Conservation (phyloP, 2,888 invertebrate species). For the Seira sanloemensis region DNA sequence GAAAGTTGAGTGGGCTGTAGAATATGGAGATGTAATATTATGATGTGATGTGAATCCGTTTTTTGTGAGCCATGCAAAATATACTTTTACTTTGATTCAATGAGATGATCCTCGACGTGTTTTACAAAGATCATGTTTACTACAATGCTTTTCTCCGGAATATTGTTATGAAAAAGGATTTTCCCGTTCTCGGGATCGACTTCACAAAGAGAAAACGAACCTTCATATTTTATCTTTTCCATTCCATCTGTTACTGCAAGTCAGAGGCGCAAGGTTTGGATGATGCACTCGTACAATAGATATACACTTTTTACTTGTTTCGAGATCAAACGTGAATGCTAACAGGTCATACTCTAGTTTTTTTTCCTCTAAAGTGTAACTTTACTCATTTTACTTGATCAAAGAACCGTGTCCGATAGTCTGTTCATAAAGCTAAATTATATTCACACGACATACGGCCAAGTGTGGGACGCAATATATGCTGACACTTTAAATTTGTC, state of each 20-base stretch:
- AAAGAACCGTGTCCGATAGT: too few species aligned
- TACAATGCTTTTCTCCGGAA: too few species aligned
- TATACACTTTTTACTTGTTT: background rate
- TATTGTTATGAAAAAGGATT: too few species aligned
- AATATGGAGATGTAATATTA: background rate
- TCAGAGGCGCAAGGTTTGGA: background rate
- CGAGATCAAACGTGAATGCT: background rate
- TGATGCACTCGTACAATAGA: background rate
- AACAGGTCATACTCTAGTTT: constrained; percentile 17
- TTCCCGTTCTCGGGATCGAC: too few species aligned
- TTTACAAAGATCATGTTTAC: background rate
- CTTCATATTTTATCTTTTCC: background rate
- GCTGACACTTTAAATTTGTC: too few species aligned
- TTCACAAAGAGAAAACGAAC: too few species aligned
- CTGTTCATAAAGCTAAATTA: too few species aligned
- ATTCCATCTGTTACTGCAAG: background rate
- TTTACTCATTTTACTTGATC: constrained; percentile 26
- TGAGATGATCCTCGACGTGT: background rate
- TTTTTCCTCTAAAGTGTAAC: constrained; percentile 4
- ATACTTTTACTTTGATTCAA: background rate
- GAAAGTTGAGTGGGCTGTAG: too few species aligned
- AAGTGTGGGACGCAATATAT: too few species aligned
- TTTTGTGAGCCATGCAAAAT: background rate
- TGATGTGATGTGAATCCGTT: background rate
- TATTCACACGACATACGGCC: too few species aligned